These are phyloP conservation scores for Hydrotaea diabolus DNA, from an alignment of 2,888 invertebrate species.

Conservation along the genomic window DNA sequence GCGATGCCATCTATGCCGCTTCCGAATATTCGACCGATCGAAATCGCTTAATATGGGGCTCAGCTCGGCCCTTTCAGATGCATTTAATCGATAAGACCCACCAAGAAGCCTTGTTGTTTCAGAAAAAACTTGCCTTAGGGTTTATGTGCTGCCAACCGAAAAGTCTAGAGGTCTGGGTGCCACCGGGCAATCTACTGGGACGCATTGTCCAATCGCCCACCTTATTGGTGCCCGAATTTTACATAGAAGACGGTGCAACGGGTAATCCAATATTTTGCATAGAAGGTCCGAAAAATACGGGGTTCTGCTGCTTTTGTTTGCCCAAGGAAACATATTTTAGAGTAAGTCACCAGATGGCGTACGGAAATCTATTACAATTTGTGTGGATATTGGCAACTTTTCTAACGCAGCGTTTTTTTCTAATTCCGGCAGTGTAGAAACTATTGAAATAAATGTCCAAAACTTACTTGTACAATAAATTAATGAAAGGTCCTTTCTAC, in stretches of 20 bases:
- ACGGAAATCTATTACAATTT: too few relatives aligned
- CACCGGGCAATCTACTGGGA: constrained; percentile 87
- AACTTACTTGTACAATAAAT: too few relatives aligned
- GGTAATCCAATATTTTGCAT: constrained; percentile 85
- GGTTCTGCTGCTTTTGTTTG: constrained; percentile 82
- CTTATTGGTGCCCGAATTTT: constrained; percentile 85
- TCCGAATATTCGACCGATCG: constrained; percentile 85
- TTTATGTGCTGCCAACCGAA: constrained; percentile 86
- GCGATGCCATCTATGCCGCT: constrained; percentile 89
- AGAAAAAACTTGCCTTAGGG: constrained; percentile 86
- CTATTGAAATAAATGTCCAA: too few relatives aligned
- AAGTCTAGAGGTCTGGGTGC: constrained; percentile 87
- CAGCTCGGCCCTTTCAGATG: constrained; percentile 87
- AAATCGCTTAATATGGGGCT: constrained; percentile 87
- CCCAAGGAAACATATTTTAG: constrained; percentile 77
- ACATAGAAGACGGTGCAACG: constrained; percentile 85
- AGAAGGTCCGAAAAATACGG: constrained; percentile 85
- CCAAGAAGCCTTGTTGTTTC: constrained; percentile 89
- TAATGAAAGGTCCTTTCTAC: too few relatives aligned
- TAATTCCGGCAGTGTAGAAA: too few relatives aligned
- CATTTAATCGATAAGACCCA: constrained; percentile 91
- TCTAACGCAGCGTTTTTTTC: too few relatives aligned
- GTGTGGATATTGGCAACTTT: too few relatives aligned
- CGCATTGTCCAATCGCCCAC: constrained; percentile 87
- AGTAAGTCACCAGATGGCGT: neutral